Evolutionary conservation across 2,113 vertebrate species (phyloP).

Genomic region (Ondatra zibethicus): DNA sequence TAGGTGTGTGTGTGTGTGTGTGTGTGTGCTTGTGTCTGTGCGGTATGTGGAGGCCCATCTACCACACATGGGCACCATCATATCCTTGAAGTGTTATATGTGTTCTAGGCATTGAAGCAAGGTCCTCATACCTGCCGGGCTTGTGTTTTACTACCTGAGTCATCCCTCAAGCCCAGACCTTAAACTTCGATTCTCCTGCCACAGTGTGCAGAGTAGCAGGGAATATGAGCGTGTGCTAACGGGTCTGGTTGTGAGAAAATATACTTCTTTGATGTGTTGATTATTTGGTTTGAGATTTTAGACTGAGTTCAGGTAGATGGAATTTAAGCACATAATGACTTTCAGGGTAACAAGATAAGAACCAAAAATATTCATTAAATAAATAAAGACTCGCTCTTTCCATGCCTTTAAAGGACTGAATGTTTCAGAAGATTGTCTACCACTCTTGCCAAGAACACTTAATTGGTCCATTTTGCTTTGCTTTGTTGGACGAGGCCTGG

Average conservation of each 20-base stretch:
- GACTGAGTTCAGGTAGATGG: background rate
- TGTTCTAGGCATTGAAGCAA: background rate
- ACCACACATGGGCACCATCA: background rate
- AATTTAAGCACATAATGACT: slow-evolving; percentile 1
- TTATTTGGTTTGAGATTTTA: slow-evolving; percentile 22
- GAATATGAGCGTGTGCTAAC: background rate
- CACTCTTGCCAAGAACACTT: background rate
- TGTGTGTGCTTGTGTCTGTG: background rate
- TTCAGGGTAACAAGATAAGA: background rate
- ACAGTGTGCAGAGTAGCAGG: background rate
- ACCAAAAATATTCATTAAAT: background rate
- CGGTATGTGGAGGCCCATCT: background rate
- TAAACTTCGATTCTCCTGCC: background rate
- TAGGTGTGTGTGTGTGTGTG: background rate
- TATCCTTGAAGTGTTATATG: no score
- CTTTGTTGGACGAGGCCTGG: background rate
- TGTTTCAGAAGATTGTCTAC: background rate
- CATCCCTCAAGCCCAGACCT: background rate
- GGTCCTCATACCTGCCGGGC: background rate
- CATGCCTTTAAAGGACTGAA: background rate
- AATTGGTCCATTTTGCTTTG: background rate
- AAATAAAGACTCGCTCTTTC: background rate
- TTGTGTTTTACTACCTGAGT: background rate
- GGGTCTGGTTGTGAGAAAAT: background rate
- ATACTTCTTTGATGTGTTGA: slow-evolving; percentile 16